Percentiles rank a stretch among this genome's conserved stretches.
Conservation (phyloP, 2,113 vertebrate genomes). For the Carassius auratus region DNA sequence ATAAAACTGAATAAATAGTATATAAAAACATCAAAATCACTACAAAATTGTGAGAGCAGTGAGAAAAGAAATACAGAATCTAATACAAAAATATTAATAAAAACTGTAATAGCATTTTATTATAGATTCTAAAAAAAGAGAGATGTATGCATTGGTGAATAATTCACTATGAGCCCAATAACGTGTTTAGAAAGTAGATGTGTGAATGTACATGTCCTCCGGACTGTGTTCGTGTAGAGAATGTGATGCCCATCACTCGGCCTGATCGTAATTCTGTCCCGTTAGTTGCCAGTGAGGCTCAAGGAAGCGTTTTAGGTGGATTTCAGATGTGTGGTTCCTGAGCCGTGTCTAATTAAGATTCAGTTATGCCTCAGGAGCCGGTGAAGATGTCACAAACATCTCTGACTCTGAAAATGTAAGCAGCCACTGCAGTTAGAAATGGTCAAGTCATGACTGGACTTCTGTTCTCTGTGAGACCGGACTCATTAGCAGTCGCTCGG, state of each 20-base stretch:
- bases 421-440: neutral
- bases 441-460: neutral
- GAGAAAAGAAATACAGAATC: no score
- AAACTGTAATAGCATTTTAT: neutral
- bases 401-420: no score
- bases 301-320: neutral
- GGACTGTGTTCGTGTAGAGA: neutral
- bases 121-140: neutral
- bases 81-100: neutral
- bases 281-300: neutral
- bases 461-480: constrained; percentile 11
- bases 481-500: constrained; percentile 18
- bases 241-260: neutral
- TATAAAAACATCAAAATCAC: no score
- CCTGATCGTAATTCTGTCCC: neutral
- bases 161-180: neutral
- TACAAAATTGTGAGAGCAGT: no score
- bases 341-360: neutral
- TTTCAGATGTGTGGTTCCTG: no score
- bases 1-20: no score
- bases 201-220: neutral
- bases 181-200: neutral
- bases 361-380: neutral
- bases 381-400: neutral
- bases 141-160: neutral